A percentile compares a stretch with the other conserved stretches of the same genome.
Evolutionary conservation across 2,888 invertebrate genomes (phyloP).

Genomic region (Anorthoa munda): DNA sequence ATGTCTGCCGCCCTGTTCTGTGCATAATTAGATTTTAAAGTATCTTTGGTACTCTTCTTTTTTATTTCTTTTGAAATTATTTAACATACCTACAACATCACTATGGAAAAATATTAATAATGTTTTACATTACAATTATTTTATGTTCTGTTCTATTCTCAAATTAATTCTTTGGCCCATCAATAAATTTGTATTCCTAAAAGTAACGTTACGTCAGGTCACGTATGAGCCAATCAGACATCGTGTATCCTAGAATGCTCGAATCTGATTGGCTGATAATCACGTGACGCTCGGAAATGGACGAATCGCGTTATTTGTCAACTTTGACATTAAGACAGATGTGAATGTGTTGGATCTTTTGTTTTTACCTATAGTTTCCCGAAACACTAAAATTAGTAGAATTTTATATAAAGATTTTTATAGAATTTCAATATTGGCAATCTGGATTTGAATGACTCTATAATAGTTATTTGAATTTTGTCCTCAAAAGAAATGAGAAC

Average conservation of each 20-base stretch:
- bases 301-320: constrained; percentile 68
- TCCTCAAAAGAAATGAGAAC: neutral
- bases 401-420: constrained; percentile 13
- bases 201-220: constrained; percentile 52
- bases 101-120: neutral
- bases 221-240: constrained; percentile 58
- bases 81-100: no score
- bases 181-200: constrained; percentile 57
- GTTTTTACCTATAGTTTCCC: constrained; percentile 47
- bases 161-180: constrained; percentile 48
- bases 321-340: constrained; percentile 65
- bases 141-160: neutral
- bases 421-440: constrained; percentile 19
- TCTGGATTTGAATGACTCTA: neutral
- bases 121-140: neutral
- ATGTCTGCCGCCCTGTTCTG: neutral
- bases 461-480: neutral
- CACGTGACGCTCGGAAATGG: constrained; percentile 47
- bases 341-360: constrained; percentile 59
- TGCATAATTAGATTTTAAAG: neutral
- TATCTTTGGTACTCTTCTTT: neutral
- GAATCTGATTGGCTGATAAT: constrained; percentile 65
- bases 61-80: neutral
- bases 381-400: constrained; percentile 33
- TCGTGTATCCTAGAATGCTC: constrained; percentile 28